Evolutionary conservation across 2,797 vertebrate species (phyloP), one percentile per base, ranked within the genome.

Genomic region (Oophaga sylvatica): DNA sequence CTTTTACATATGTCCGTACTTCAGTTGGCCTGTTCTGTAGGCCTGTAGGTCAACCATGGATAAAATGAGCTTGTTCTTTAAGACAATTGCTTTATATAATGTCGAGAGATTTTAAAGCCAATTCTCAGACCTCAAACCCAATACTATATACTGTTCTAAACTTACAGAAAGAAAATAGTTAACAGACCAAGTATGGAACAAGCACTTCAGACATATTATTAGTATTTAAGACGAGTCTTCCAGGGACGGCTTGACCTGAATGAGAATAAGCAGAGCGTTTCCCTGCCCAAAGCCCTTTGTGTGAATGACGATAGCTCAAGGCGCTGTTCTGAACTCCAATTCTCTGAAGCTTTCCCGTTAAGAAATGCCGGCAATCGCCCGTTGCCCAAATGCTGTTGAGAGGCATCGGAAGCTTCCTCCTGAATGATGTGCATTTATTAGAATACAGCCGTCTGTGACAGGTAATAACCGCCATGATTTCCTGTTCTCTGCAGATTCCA

Each of bases 401-500:
- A 87, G 68, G 56, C 85, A 63, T 29, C 29, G 29, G 12, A 70
- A 41, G 57, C 67, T 41, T 70, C 56, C 85, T 29, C 53, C 22
- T 31, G 75, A 83, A 83, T 78, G 79, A 78, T 83, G 48, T 59
- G 80, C 62, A 70, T 84, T 87, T 83, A 83, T 83, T 83, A 87
- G 68, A 87, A 35, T 71, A 79, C 82, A 41, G 53, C 75, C 56
- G 35, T 57, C 65, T 60, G 60, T 65, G 80, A 83, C 87, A 83
- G 63, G 65, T 83, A 87, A 87, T 87, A 87, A 79, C 63, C 35
- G 87, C 31, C 26, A 48, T 87, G 87, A 78, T 83, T 77, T 79
- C 73, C 81, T 20, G 57, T 48, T 76, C 87, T 83, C 81, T 16
- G 20, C 62, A 56, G 87, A 57, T 76, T 79, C 31, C 45, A 78